Conservation (phyloP, 2,888 invertebrate genomes). For the Sisyra terminalis region DNA sequence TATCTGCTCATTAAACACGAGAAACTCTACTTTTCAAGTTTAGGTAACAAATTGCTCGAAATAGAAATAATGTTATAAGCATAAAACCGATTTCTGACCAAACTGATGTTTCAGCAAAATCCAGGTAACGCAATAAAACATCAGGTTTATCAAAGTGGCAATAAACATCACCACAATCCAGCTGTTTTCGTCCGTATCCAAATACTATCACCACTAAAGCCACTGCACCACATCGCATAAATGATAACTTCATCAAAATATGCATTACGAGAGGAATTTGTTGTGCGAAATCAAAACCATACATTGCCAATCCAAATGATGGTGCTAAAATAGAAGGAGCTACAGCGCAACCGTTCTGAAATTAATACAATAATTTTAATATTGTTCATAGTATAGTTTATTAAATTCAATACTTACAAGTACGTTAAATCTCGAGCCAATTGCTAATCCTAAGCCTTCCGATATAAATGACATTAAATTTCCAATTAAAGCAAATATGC, state of each 20-base stretch:
- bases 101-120: constrained; percentile 37
- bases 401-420: constrained; percentile 27
- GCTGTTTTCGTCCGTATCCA: constrained; percentile 37
- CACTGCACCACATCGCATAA: constrained; percentile 46
- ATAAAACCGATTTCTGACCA: constrained; percentile 37
- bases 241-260: constrained; percentile 45
- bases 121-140: constrained; percentile 39
- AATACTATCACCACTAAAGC: constrained; percentile 44
- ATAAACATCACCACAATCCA: constrained; percentile 41
- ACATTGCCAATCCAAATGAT: constrained; percentile 47
- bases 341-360: constrained; percentile 48
- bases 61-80: constrained; percentile 34
- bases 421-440: constrained; percentile 51
- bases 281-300: constrained; percentile 52
- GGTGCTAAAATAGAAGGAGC: constrained; percentile 48
- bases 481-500: constrained; percentile 47
- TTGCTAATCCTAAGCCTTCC: constrained; percentile 62
- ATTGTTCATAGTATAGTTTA: neutral
- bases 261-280: constrained; percentile 42
- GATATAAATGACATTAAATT: constrained; percentile 55
- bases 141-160: constrained; percentile 50
- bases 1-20: constrained; percentile 21
- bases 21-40: constrained; percentile 37
- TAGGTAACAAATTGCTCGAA: constrained; percentile 37
- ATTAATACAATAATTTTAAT: constrained; percentile 1